A percentile compares a stretch with the other conserved stretches of the same genome.
Conservation (phyloP, 1,140 invertebrate genomes). For the Maniola jurtina region DNA sequence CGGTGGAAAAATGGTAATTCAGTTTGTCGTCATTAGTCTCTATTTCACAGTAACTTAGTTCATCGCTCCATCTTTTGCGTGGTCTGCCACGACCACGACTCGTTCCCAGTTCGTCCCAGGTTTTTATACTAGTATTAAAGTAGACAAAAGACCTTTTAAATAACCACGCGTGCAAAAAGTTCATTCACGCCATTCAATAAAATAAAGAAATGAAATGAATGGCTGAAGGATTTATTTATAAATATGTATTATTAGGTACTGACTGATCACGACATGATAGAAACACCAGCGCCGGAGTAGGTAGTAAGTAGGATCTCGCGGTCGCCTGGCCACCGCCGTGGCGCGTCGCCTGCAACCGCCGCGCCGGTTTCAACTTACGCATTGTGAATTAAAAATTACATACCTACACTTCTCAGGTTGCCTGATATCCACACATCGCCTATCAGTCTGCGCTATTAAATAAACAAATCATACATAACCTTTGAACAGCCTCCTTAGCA, state of each 20-base stretch:
- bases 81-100: no score
- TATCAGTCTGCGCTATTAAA: slow-evolving; percentile 23
- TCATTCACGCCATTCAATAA: not conserved
- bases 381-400: slow-evolving; percentile 52
- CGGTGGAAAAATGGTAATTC: no score
- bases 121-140: no score
- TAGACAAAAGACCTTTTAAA: no score
- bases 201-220: not conserved
- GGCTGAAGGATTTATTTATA: not conserved
- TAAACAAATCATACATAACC: not conserved
- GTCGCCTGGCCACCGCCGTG: slow-evolving; percentile 44
- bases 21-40: no score
- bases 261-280: slow-evolving; percentile 13
- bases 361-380: slow-evolving; percentile 41
- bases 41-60: no score
- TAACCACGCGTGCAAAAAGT: slow-evolving; percentile 1
- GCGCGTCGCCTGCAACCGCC: slow-evolving; percentile 41
- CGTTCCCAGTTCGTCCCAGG: no score
- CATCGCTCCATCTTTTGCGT: no score
- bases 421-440: slow-evolving; percentile 25
- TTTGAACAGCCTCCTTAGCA: no score
- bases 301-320: no score
- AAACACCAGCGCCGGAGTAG: no score
- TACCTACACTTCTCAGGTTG: slow-evolving; percentile 23
- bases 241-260: not conserved